Conservation (phyloP, 2,113 vertebrate genomes). For the Dendrocopos noguchii region DNA sequence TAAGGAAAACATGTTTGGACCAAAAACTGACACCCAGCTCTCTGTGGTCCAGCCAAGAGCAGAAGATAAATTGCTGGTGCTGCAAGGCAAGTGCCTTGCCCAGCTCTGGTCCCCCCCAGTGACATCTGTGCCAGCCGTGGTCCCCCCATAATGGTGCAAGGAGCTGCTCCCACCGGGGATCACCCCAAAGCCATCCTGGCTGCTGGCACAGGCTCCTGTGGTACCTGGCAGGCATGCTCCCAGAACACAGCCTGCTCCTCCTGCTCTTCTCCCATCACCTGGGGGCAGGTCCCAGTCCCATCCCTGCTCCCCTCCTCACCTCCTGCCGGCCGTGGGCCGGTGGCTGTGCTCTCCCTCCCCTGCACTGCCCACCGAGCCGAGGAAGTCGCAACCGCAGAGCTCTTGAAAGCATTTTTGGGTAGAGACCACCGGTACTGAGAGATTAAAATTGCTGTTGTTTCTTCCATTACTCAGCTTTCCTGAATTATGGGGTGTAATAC, state of each 20-base stretch:
- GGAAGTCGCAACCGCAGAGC: slow-evolving; percentile 61
- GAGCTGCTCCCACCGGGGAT: neutral
- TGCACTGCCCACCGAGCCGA: slow-evolving; percentile 40
- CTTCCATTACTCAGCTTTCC: slow-evolving; percentile 78
- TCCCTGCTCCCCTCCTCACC: neutral
- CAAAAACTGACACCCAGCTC: neutral
- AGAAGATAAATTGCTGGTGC: fast-evolving
- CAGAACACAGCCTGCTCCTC: fast-evolving
- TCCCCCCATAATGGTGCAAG: fast-evolving
- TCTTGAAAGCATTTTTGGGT: slow-evolving; percentile 68
- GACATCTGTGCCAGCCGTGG: fast-evolving
- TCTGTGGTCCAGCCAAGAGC: neutral
- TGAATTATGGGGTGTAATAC: slow-evolving; percentile 79
- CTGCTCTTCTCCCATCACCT: neutral
- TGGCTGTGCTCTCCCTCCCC: slow-evolving; percentile 41
- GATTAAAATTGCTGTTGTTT: slow-evolving; percentile 76
- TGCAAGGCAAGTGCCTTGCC: neutral
- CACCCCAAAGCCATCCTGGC: neutral
- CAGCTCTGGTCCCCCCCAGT: fast-evolving
- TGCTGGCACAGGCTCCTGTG: fast-evolving
- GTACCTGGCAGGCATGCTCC: neutral
- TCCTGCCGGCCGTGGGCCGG: fast-evolving
- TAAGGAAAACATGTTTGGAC: neutral
- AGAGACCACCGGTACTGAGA: slow-evolving; percentile 74
- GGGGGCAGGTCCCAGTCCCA: neutral